phyloP scores from a whole-genome alignment of 1,140 invertebrate genomes.

The Lepidotrigona ventralis region DNA sequence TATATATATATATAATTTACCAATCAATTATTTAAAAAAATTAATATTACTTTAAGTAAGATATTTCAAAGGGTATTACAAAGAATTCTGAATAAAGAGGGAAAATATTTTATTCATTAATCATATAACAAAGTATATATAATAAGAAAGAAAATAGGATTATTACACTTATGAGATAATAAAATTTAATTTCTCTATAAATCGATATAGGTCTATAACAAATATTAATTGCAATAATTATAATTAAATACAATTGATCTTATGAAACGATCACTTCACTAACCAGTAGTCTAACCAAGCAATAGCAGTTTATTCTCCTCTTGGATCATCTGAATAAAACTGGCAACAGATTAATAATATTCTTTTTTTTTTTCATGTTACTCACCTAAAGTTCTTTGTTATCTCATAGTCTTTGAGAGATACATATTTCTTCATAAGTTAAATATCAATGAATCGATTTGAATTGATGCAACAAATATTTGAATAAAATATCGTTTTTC shows the following conservation, averaged over 20 bases:
- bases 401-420: neutral
- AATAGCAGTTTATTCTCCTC: neutral
- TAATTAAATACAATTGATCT: neutral
- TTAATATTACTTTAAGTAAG: neutral
- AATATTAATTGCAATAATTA: neutral
- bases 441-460: neutral
- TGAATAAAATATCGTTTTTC: neutral
- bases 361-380: neutral
- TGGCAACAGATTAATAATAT: constrained; percentile 37
- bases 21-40: constrained; percentile 23
- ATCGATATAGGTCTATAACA: neutral
- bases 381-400: neutral
- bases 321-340: constrained; percentile 17
- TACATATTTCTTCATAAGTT: neutral
- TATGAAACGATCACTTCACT: neutral
- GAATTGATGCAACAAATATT: neutral
- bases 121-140: neutral
- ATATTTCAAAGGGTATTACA: neutral
- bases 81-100: neutral
- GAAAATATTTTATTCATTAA: constrained; percentile 23
- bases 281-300: neutral
- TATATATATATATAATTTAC: neutral
- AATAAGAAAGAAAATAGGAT: neutral
- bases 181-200: neutral
- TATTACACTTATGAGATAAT: neutral